Conservation (phyloP, 2,797 vertebrate species). For the Sternarchorhynchus goeldii region DNA sequence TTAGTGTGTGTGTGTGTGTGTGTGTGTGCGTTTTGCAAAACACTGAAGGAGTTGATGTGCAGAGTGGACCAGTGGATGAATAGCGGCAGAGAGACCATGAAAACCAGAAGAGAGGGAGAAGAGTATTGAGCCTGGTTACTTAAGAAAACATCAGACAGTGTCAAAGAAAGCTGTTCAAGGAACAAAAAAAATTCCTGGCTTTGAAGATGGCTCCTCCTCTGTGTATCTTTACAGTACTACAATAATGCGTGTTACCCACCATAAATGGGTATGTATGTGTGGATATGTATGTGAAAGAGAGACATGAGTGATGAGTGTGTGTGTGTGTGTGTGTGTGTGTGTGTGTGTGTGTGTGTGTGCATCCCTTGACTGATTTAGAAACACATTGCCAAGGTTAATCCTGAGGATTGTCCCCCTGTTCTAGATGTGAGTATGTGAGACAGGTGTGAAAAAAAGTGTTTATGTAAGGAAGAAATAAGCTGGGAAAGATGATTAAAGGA, state of each 20-base stretch:
- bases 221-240: too few relatives aligned
- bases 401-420: slow-evolving; percentile 48
- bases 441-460: slow-evolving; percentile 51
- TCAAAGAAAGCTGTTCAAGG: too few relatives aligned
- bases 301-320: neutral
- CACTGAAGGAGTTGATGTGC: slow-evolving; percentile 67
- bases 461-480: slow-evolving; percentile 28
- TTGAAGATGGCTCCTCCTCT: too few relatives aligned
- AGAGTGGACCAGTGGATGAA: too few relatives aligned
- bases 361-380: slow-evolving; percentile 54
- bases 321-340: slow-evolving; percentile 18
- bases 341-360: slow-evolving; percentile 9
- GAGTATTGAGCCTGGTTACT: neutral
- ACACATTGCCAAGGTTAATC: slow-evolving; percentile 56
- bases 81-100: neutral
- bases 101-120: slow-evolving; percentile 2
- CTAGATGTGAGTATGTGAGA: slow-evolving; percentile 40
- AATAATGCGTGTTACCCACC: too few relatives aligned
- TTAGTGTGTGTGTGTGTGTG: slow-evolving; percentile 58
- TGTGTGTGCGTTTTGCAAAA: slow-evolving; percentile 65
- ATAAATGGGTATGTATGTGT: too few relatives aligned
- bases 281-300: slow-evolving; percentile 6
- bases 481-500: neutral
- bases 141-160: neutral
- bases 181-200: too few relatives aligned